Evolutionary conservation across 2,888 invertebrate species (phyloP).

Genomic region (Hoplodrina blanda): DNA sequence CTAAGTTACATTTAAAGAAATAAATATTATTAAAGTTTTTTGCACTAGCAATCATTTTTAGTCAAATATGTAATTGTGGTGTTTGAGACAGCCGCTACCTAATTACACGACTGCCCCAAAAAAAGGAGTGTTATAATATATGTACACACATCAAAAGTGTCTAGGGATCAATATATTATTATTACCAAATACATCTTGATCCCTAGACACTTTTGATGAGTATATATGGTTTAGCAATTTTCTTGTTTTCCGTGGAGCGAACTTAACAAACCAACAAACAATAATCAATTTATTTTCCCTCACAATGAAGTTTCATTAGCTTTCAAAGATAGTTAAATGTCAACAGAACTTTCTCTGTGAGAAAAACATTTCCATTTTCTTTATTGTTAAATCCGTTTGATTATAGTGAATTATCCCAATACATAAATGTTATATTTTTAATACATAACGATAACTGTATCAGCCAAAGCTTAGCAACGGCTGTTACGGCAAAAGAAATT

Average conservation of each 20-base stretch:
- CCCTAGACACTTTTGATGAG: no score
- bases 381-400: not conserved
- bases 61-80: not conserved
- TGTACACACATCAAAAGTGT: no score
- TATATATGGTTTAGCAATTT: constrained; percentile 18
- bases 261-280: not conserved
- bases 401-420: constrained; percentile 1
- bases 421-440: constrained; percentile 10
- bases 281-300: constrained; percentile 11
- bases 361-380: constrained; percentile 28
- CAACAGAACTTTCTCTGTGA: constrained; percentile 14
- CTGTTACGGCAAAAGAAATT: constrained; percentile 81
- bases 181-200: no score
- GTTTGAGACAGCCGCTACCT: constrained; percentile 1
- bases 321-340: constrained; percentile 11
- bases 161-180: no score
- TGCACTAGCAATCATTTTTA: constrained; percentile 5
- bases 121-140: no score
- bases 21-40: not conserved
- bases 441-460: constrained; percentile 47
- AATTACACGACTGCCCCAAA: no score
- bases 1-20: no score
- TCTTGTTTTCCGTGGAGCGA: constrained; percentile 17
- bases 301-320: constrained; percentile 29
- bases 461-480: constrained; percentile 74